A percentile compares a stretch with the other conserved stretches of the same genome.
Evolutionary conservation across 2,113 vertebrate genomes (phyloP).

Genomic region (Epinephelus lanceolatus): DNA sequence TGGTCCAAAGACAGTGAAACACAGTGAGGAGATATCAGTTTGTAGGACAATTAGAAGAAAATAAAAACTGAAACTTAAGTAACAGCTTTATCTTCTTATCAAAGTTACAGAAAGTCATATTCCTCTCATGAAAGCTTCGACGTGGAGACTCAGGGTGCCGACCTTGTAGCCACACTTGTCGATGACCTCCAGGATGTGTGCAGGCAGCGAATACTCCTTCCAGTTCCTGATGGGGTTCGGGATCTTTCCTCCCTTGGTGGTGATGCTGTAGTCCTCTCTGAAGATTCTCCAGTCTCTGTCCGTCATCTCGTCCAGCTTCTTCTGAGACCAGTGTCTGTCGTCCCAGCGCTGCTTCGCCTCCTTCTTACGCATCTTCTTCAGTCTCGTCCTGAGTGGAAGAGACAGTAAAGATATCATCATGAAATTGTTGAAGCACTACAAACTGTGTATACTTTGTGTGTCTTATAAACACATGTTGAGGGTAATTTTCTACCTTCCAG

Average conservation of each 20-base stretch:
- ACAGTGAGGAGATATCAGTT: not conserved
- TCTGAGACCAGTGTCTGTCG: slow-evolving; percentile 98
- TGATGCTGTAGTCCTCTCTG: slow-evolving; percentile 98
- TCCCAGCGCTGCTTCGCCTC: slow-evolving; percentile 99
- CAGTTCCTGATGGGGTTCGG: slow-evolving; percentile 98
- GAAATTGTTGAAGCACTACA: not conserved
- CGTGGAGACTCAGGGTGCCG: slow-evolving; percentile 8
- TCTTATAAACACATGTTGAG: not conserved
- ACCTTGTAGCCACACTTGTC: slow-evolving; percentile 99
- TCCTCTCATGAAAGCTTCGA: not conserved
- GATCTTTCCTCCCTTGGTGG: slow-evolving; percentile 98
- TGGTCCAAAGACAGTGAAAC: not conserved
- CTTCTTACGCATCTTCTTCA: slow-evolving; percentile 97
- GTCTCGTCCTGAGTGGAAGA: slow-evolving; percentile 83
- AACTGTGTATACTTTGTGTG: not conserved
- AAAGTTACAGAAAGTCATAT: not conserved
- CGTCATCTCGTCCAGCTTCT: slow-evolving; percentile 98
- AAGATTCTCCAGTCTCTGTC: slow-evolving; percentile 99
- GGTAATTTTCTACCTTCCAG: not conserved
- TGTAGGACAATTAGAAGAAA: not conserved
- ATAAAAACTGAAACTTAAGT: not conserved
- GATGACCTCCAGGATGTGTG: slow-evolving; percentile 97
- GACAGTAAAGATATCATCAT: not conserved
- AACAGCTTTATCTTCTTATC: not conserved
- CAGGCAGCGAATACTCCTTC: slow-evolving; percentile 95